Evolutionary conservation across 2,888 invertebrate species (phyloP), one percentile per base, ranked within the genome.

Genomic region (Argynnis bischoffii): DNA sequence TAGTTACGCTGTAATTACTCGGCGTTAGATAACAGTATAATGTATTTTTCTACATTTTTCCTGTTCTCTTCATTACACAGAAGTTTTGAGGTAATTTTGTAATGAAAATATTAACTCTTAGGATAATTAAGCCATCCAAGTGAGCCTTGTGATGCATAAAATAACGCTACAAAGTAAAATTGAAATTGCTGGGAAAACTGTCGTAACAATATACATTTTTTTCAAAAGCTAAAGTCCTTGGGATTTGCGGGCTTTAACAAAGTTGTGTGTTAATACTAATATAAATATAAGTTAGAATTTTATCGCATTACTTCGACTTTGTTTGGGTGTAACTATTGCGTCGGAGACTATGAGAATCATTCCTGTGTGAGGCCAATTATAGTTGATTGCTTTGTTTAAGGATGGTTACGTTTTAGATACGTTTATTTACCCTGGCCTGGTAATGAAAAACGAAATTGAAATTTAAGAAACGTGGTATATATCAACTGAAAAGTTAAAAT

Each of bases 101-200:
- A 57, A 57, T 21, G 26, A 11, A 47, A n/a, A 26, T 26, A 57
- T 35, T 47, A 57, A n/a, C 57, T 31, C 31, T 31, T 14, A 18
- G 14, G 60, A 51, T 8, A 51, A 60, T 51, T 60, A 50, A 48
- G 16, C 31, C 16, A 60, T 50, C 50, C 35, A 41, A 48, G 16
- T n/a, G 16, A 64, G 18, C 18, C 55, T 46, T 55, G 55, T 53
- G 26, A 55, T 56, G 60, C 50, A 50, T n/a, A 55, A 46, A 41
- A 50, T 46, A 16, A 16, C n/a, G 14, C 15, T 50, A 60, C 47
- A 60, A 51, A 31, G 46, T 21, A 56, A 64, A 54, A 61, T 64
- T 67, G 26, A 64, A 70, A 64, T 67, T 50, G 55, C 31, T 55
- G 26, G 21, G 14, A 55, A 63, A 65, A 68, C 65, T 70, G 54